Percentiles rank a stretch among this genome's conserved stretches.
phyloP scores from a whole-genome alignment of 2,888 invertebrate genomes.

The Chymomyza fuscimana region DNA sequence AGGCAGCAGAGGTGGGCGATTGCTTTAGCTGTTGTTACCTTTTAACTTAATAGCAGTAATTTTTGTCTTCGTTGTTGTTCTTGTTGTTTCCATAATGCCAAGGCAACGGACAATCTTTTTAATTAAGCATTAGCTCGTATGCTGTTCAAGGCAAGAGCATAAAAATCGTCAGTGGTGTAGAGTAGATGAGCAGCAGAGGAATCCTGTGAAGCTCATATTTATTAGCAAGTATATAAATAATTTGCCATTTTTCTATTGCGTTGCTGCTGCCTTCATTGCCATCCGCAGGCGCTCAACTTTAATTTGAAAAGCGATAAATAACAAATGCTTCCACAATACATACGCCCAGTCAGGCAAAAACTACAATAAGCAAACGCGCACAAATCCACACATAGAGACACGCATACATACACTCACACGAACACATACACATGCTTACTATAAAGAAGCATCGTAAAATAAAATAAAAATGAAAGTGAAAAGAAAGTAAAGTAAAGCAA shows the following conservation, averaged over 20 bases:
- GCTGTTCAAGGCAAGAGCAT: neutral
- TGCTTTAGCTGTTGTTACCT: conserved; percentile 18
- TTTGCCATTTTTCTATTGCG: conserved; percentile 38
- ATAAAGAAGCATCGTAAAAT: conserved; percentile 46
- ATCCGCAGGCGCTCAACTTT: conserved; percentile 58
- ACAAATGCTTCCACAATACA: conserved; percentile 43
- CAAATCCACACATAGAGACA: conserved; percentile 11
- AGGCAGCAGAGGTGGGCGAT: neutral
- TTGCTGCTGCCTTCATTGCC: conserved; percentile 13
- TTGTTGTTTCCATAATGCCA: neutral
- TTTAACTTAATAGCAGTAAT: conserved; percentile 40
- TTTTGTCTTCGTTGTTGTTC: neutral
- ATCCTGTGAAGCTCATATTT: conserved; percentile 48
- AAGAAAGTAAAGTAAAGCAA: conserved; percentile 61
- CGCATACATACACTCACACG: neutral
- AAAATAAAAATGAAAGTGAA: conserved; percentile 70
- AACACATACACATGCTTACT: neutral
- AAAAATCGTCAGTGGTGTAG: conserved; percentile 1
- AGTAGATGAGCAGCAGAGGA: neutral
- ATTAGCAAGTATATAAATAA: conserved; percentile 58
- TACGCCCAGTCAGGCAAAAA: conserved; percentile 37
- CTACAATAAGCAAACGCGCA: conserved; percentile 47
- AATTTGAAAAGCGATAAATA: conserved; percentile 75
- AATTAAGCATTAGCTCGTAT: conserved; percentile 43
- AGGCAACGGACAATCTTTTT: conserved; percentile 32